phyloP scores from a whole-genome alignment of 2,113 vertebrate genomes.

The Sphyrna mokarran region DNA sequence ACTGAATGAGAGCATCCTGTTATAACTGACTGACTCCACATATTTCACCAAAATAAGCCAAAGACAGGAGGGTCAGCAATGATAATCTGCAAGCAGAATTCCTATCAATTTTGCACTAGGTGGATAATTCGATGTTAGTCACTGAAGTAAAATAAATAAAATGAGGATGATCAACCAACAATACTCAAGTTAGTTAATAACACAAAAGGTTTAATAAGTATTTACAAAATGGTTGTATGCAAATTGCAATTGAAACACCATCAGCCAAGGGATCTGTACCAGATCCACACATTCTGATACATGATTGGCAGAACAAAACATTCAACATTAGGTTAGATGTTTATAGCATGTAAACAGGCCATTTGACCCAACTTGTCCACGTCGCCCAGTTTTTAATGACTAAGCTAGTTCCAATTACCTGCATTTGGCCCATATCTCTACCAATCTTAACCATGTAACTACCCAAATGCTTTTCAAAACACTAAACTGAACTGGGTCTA shows the following conservation, averaged over 20 bases:
- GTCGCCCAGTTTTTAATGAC: too few relatives aligned
- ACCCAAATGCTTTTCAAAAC: too few relatives aligned
- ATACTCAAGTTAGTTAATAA: background rate
- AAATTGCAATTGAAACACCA: too few relatives aligned
- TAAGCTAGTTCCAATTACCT: too few relatives aligned
- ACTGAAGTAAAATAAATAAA: background rate
- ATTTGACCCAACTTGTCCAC: too few relatives aligned
- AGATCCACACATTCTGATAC: too few relatives aligned
- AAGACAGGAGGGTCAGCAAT: background rate
- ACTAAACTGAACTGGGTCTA: too few relatives aligned
- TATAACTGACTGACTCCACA: background rate
- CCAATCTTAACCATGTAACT: too few relatives aligned
- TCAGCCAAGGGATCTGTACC: too few relatives aligned
- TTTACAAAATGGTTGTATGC: too few relatives aligned
- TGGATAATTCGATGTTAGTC: background rate
- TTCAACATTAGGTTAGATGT: background rate
- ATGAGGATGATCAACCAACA: background rate
- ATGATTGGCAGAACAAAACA: background rate
- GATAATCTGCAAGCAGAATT: background rate
- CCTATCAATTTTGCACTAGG: background rate
- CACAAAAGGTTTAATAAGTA: background rate
- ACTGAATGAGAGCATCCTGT: background rate
- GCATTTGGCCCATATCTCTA: too few relatives aligned
- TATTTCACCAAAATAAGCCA: background rate
- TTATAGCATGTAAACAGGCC: too few relatives aligned